A percentile compares a stretch with the other conserved stretches of the same genome.
These are phyloP conservation scores for Dione juno DNA, from an alignment of 2,888 invertebrate species.

Conservation along the genomic window DNA sequence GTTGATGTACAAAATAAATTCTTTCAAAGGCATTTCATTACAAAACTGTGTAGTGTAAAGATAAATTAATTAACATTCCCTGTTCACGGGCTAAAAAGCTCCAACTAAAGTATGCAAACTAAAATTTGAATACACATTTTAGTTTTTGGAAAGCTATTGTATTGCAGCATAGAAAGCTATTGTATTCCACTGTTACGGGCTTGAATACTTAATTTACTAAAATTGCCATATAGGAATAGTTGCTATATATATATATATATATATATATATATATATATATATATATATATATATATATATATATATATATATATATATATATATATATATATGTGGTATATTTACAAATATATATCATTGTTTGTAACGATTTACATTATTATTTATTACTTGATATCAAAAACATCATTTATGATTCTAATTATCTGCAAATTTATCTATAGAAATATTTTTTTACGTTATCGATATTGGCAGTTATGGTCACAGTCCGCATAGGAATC, in stretches of 20 bases:
- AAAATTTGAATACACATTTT: conserved; percentile 11
- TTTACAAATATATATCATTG: not conserved
- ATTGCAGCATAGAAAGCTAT: not conserved
- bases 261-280: no score
- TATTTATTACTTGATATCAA: not conserved
- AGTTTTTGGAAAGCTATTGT: not conserved
- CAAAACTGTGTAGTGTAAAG: conserved; percentile 12
- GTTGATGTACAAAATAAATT: not conserved
- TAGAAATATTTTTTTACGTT: not conserved
- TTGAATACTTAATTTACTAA: not conserved
- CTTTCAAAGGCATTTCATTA: conserved; percentile 19
- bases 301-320: not conserved
- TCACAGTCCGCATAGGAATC: conserved; percentile 7
- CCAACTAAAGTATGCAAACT: conserved; percentile 1
- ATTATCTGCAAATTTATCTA: not conserved
- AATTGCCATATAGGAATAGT: not conserved
- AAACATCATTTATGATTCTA: not conserved
- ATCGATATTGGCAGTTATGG: not conserved
- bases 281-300: no score
- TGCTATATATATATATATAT: no score
- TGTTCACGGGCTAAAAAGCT: conserved; percentile 3
- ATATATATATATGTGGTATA: not conserved
- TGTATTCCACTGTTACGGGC: not conserved
- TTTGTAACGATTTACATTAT: no score
- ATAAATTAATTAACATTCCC: conserved; percentile 29